Percentiles rank a stretch among this genome's conserved stretches.
phyloP scores from a whole-genome alignment of 2,797 vertebrate genomes.

The Chloroceryle amazona region DNA sequence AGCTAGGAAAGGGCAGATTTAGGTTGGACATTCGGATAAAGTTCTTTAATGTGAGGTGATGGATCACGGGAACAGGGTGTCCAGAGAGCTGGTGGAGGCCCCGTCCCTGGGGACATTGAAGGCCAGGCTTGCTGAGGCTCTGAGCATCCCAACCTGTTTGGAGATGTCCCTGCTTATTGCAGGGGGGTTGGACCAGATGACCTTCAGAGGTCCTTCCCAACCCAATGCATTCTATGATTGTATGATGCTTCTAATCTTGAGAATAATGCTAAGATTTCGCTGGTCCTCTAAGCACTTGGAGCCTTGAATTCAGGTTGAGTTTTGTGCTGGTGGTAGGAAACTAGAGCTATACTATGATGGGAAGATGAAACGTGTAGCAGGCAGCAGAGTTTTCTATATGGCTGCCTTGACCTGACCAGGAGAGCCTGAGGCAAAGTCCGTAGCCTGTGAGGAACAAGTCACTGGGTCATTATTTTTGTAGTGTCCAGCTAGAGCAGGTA shows the following conservation, averaged over 20 bases:
- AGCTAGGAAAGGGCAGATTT: no score
- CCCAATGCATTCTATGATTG: no score
- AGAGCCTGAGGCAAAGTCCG: background rate
- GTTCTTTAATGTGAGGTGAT: no score
- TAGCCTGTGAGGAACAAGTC: background rate
- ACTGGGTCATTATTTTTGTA: background rate
- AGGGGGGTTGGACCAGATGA: no score
- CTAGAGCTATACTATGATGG: rapidly evolving
- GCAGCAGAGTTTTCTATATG: background rate
- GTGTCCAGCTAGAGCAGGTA: background rate
- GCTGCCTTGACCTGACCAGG: background rate
- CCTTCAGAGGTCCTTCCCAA: no score
- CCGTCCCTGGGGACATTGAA: no score
- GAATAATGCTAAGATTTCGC: background rate
- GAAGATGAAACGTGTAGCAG: background rate
- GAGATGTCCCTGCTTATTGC: no score
- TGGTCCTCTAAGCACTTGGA: background rate
- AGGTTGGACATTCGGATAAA: no score
- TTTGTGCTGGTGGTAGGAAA: background rate
- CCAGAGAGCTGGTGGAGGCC: no score
- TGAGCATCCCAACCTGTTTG: no score
- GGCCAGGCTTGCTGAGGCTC: no score
- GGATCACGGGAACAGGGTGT: no score
- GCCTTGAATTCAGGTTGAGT: background rate
- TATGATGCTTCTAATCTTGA: background rate